Evolutionary conservation across 2,113 vertebrate genomes (phyloP), one percentile per base, ranked within the genome.

Genomic region (Rana temporaria): DNA sequence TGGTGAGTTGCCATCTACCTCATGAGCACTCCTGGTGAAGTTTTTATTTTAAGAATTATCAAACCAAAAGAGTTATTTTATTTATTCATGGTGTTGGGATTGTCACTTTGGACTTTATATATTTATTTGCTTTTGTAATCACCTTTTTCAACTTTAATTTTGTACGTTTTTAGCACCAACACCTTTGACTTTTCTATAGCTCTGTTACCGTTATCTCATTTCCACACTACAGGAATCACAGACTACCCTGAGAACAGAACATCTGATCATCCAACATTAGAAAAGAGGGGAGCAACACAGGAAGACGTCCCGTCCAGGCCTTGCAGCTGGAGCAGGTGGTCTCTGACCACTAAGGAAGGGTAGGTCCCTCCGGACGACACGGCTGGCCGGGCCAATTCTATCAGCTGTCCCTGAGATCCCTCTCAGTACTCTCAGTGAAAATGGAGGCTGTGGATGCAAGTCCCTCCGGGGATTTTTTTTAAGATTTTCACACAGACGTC

Each of bases 271-370:
- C 16, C 16, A 15, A 53, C 9, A 57, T 59, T 19, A 19, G 32
- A 56, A 38, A 38, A 38, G 26, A 59, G 30, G 63, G n/a, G 20
- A 62, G 59, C 20, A 52, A 8, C 66, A 81, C 67, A 81, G 78
- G 78, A 81, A 81, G 78, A 48, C n/a, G 34, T 52, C 55, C 34
- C 53, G 26, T 71, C 67, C 78, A 81, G 78, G 71, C 62, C 8
- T 8, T 30, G 55, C 78, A 81, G 78, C 67, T 71, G 78, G 1
- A 71, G 55, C 66, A 81, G 67, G 78, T 71, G 78, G 66, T 55
- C 48, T 71, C 15, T 48, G 69, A 70, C 34, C 57, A 48, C 32
- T 62, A 38, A 30, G 1, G 34, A 24, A 70, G 53, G n/a, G 62
- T 38, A 17, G 14, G 8, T 24, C 19, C 22, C 15, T 12, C 64